These are phyloP conservation scores for Whitmania pigra DNA, from an alignment of 1,140 invertebrate species.

Conservation along the genomic window DNA sequence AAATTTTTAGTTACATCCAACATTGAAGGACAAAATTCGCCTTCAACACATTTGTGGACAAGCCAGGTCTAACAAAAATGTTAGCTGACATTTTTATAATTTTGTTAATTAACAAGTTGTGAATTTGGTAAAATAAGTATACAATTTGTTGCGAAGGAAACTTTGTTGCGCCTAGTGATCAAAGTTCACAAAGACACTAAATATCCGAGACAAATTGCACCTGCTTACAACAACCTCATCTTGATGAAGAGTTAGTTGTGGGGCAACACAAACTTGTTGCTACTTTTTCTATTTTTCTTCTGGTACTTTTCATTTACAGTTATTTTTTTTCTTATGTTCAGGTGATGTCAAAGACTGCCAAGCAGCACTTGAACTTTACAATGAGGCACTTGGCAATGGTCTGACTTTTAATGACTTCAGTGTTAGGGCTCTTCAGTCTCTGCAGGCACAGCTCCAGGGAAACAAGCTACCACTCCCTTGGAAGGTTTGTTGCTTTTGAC, in stretches of 20 bases:
- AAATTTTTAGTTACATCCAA: not conserved
- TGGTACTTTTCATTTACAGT: too few relatives aligned
- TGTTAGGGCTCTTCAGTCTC: not conserved
- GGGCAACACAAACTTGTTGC: too few relatives aligned
- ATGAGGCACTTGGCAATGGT: not conserved
- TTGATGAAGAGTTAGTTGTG: not conserved
- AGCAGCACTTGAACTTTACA: not conserved
- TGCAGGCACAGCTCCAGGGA: not conserved
- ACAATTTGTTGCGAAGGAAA: not conserved
- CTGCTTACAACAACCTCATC: slow-evolving; percentile 1
- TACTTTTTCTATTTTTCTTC: too few relatives aligned
- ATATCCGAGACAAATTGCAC: not conserved
- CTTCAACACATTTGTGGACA: not conserved
- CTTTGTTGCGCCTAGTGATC: not conserved
- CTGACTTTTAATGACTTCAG: not conserved
- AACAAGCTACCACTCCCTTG: not conserved
- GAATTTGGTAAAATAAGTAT: too few relatives aligned
- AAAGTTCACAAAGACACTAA: not conserved
- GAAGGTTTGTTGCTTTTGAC: slow-evolving; percentile 4
- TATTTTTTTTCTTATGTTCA: not conserved
- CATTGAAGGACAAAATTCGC: not conserved
- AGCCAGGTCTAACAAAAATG: not conserved
- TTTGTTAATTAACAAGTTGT: not conserved
- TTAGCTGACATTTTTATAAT: not conserved
- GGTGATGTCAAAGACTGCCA: not conserved